Evolutionary conservation across 1,140 invertebrate species (phyloP).

Genomic region (Pteromalus puparum): DNA sequence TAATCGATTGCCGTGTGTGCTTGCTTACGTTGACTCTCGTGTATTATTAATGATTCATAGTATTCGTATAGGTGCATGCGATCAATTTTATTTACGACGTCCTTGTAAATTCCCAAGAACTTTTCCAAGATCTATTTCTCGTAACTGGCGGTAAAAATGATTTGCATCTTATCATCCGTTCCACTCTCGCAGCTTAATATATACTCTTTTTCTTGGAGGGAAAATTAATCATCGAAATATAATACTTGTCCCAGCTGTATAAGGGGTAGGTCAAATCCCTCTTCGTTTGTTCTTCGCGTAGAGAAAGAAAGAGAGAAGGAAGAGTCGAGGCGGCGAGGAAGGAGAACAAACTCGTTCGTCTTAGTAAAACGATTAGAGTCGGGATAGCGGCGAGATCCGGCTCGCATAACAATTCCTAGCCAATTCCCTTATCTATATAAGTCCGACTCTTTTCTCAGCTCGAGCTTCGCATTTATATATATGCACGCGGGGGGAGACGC

Average conservation of each 20-base stretch:
- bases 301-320: too few species aligned
- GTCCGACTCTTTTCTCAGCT: neutral
- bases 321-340: neutral
- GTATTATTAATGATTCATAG: too few species aligned
- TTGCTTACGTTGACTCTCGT: too few species aligned
- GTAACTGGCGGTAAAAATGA: too few species aligned
- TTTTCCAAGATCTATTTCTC: too few species aligned
- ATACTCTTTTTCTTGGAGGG: neutral
- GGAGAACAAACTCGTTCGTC: constrained; percentile 37
- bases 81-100: too few species aligned
- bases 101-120: too few species aligned
- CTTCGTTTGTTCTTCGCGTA: constrained; percentile 7
- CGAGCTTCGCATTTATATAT: too few species aligned
- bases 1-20: neutral
- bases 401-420: constrained; percentile 37
- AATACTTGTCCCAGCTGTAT: neutral
- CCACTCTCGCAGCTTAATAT: neutral
- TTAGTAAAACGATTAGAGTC: constrained; percentile 45
- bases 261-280: neutral
- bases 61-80: too few species aligned
- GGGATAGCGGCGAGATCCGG: constrained; percentile 28
- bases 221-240: constrained; percentile 6
- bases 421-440: neutral
- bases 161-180: too few species aligned
- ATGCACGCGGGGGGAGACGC: too few species aligned